Evolutionary conservation across 1,140 invertebrate species (phyloP), one percentile per base, ranked within the genome.

Genomic region (Monochamus saltuarius): DNA sequence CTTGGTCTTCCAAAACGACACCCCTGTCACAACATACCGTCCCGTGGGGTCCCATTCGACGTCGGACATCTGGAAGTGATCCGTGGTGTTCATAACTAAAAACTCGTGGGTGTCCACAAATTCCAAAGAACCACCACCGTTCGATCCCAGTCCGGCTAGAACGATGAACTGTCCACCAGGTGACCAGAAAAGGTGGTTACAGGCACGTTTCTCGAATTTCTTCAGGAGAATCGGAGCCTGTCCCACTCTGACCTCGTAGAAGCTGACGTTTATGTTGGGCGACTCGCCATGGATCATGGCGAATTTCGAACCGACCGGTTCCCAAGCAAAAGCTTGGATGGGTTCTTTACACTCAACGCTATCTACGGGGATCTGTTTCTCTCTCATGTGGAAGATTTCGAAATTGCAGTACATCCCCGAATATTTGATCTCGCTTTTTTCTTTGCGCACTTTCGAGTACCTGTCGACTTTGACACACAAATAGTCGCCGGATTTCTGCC

Each of bases 11-110:
- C 96, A 97, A 57, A 88, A 91, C 1, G 94, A 97, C 7, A 98
- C 95, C 6, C 89, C 92, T 0, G 95, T 97, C 11, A 95, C 90
- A 11, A 99, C 94, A 77, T 98, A 99, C 71, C 97, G 84, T 13
- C 97, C 97, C 29, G 97, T 99, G 6, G 97, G 97, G 81, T 99
- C 98, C 98, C 98, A 99, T 77, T 98, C 96, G 2, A 98, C 91
- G 72, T 98, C 95, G 0, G 94, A 96, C 67, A 90, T 89, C 83
- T 93, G 82, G 49, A 66, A 98, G 80, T 98, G 96, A 76, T 98
- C 96, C 0, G 89, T 89, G 1, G 88, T 86, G 67, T 92, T 90
- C 91, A 97, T 98, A 3, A 96, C 87, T 1, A 94, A 90, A 75
- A 97, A 95, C 75, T 97, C 94, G 65, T 90, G 88, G 0, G 95